These are phyloP conservation scores for Parasteatoda lunata DNA, from an alignment of 2,888 invertebrate species.

Conservation along the genomic window DNA sequence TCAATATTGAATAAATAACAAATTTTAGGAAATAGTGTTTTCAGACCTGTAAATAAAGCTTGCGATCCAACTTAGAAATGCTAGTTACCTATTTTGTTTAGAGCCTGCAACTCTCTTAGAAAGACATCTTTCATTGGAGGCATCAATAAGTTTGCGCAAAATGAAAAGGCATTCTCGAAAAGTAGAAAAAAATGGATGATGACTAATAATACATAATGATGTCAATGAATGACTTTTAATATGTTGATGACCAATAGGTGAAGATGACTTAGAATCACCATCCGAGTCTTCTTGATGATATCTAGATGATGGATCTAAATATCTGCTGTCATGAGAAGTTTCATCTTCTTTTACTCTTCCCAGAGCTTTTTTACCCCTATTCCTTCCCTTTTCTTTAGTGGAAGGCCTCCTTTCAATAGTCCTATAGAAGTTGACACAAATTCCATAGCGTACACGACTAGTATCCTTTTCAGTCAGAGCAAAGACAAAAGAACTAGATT, in stretches of 20 bases:
- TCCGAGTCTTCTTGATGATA: conserved; percentile 67
- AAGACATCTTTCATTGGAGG: conserved; percentile 90
- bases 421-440: conserved; percentile 95
- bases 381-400: conserved; percentile 51
- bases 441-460: conserved; percentile 85
- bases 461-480: conserved; percentile 99
- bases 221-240: conserved; percentile 94
- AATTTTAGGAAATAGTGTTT: not conserved
- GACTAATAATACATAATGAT: conserved; percentile 96
- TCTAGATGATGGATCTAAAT: conserved; percentile 26
- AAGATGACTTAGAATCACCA: conserved; percentile 68
- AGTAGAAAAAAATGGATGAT: conserved; percentile 99
- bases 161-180: conserved; percentile 98
- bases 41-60: not conserved
- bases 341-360: conserved; percentile 34
- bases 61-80: not conserved
- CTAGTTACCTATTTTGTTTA: conserved; percentile 77
- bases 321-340: conserved; percentile 19
- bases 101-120: conserved; percentile 90
- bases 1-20: not conserved
- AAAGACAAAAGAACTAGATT: conserved; percentile 97
- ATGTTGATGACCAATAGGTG: conserved; percentile 68
- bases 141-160: conserved; percentile 95
- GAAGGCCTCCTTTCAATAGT: conserved; percentile 78
- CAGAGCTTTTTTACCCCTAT: conserved; percentile 32